These are phyloP conservation scores for Podarcis muralis DNA, from an alignment of 2,113 vertebrate genomes.

Conservation along the genomic window DNA sequence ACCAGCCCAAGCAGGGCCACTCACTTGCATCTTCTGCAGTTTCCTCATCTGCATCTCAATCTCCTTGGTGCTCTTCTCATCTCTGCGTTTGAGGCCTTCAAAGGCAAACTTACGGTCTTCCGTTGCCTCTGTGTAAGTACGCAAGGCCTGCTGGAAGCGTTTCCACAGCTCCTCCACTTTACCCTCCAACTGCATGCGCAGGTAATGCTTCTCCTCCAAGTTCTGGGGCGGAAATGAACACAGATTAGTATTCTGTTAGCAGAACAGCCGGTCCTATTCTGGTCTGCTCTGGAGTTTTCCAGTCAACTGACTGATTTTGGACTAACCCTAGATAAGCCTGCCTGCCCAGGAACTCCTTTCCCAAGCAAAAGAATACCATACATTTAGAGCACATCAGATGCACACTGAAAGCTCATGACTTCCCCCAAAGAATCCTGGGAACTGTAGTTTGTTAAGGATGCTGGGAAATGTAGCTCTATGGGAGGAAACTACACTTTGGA, in stretches of 20 bases:
- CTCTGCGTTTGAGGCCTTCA: constrained; percentile 73
- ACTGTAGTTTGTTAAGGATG: too few relatives aligned
- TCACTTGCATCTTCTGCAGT: constrained; percentile 83
- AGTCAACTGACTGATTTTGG: not conserved
- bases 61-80: constrained; percentile 77
- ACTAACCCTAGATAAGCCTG: not conserved
- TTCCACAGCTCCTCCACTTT: constrained; percentile 76
- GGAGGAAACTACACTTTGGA: too few relatives aligned
- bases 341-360: not conserved
- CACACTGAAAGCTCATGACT: too few relatives aligned
- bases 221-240: constrained; percentile 61
- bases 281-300: not conserved
- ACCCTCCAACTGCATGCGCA: constrained; percentile 69
- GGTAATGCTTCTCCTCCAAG: constrained; percentile 80
- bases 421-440: too few relatives aligned
- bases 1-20: not conserved
- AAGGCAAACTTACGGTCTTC: constrained; percentile 72
- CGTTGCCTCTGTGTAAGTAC: constrained; percentile 73
- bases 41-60: constrained; percentile 76
- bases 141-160: constrained; percentile 71
- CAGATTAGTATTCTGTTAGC: not conserved
- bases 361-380: not conserved
- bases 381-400: too few relatives aligned
- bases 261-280: not conserved
- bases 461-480: not conserved